A percentile compares a stretch with the other conserved stretches of the same genome.
Conservation (phyloP, 2,888 invertebrate species). For the Mimas tiliae region DNA sequence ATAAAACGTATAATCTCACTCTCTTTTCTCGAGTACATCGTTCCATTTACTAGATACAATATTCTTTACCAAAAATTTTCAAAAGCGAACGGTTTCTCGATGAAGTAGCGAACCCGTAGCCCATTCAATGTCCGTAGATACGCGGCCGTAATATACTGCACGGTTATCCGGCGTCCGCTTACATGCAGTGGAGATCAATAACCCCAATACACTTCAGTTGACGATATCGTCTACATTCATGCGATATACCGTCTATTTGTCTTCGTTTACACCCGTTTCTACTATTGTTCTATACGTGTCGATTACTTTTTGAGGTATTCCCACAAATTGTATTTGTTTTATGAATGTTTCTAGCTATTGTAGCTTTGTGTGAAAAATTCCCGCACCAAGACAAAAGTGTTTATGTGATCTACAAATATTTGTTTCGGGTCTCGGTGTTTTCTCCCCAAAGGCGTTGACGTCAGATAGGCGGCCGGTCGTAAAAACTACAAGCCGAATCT, state of each 20-base stretch:
- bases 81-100: slow-evolving; percentile 10
- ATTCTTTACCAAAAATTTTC: slow-evolving; percentile 3
- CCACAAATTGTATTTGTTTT: neutral
- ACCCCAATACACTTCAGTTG: slow-evolving; percentile 48
- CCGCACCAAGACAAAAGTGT: no score
- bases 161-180: slow-evolving; percentile 40
- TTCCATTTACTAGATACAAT: neutral
- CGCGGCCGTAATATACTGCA: slow-evolving; percentile 18
- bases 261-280: neutral
- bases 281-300: neutral
- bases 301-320: neutral
- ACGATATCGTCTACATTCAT: slow-evolving; percentile 36
- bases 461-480: no score
- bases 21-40: neutral
- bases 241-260: slow-evolving; percentile 27
- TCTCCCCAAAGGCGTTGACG: no score
- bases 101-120: neutral
- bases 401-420: no score
- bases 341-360: neutral
- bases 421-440: no score
- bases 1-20: neutral
- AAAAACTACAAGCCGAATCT: no score
- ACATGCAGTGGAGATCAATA: slow-evolving; percentile 58
- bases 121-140: slow-evolving; percentile 18
- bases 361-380: neutral